A percentile compares a stretch with the other conserved stretches of the same genome.
These are phyloP conservation scores for Galemys pyrenaicus DNA, from an alignment of 2,113 vertebrate species.

Conservation along the genomic window DNA sequence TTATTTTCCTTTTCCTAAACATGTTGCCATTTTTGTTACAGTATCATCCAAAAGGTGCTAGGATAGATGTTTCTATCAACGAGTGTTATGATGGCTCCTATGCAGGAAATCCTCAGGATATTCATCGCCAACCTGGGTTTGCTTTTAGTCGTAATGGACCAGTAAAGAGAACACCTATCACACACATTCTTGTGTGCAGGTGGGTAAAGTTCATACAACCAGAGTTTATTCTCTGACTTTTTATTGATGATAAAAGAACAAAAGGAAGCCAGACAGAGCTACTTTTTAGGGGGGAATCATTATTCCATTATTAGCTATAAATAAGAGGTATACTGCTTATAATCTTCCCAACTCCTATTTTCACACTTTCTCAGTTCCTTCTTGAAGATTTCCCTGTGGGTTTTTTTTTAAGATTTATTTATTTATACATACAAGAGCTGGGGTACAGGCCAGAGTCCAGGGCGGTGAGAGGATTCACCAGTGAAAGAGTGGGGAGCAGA, in stretches of 20 bases:
- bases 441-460: too few species aligned
- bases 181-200: slow-evolving; percentile 98
- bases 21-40: slow-evolving; percentile 79
- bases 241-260: neutral
- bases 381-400: neutral
- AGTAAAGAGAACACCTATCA: slow-evolving; percentile 97
- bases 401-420: too few species aligned
- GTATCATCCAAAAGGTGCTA: slow-evolving; percentile 99
- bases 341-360: neutral
- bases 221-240: neutral
- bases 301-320: neutral
- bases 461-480: too few species aligned
- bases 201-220: slow-evolving; percentile 69
- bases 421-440: too few species aligned
- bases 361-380: neutral
- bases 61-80: slow-evolving; percentile 99
- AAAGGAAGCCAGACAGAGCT: neutral
- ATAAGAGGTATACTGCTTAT: neutral
- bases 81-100: slow-evolving; percentile 99
- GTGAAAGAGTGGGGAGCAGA: too few species aligned
- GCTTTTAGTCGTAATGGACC: slow-evolving; percentile 99
- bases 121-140: slow-evolving; percentile 98
- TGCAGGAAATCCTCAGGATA: slow-evolving; percentile 98
- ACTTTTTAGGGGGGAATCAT: neutral
- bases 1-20: slow-evolving; percentile 17